These are phyloP conservation scores for Probosciger aterrimus DNA, from an alignment of 2,113 vertebrate species.

Conservation along the genomic window DNA sequence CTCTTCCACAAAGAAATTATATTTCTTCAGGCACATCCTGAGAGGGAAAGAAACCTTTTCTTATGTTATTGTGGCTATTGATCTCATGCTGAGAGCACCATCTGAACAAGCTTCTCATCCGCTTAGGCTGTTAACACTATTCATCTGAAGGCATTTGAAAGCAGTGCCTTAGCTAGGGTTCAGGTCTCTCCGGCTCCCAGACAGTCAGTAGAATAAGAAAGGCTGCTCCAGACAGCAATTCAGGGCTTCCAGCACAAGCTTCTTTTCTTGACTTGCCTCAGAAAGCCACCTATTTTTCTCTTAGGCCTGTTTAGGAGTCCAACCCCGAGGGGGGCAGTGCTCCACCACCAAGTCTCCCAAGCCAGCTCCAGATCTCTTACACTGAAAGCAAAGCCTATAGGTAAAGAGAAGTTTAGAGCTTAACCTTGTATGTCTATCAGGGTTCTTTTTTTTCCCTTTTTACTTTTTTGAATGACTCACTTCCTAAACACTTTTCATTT, in stretches of 20 bases:
- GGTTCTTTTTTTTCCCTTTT: not conserved
- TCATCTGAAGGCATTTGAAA: not conserved
- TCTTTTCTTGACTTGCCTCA: not conserved
- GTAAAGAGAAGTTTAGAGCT: not conserved
- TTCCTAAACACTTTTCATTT: not conserved
- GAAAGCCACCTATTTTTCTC: not conserved
- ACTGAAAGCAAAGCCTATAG: not conserved
- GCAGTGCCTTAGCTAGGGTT: not conserved
- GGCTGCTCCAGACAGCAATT: not conserved
- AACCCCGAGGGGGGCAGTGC: fast-evolving
- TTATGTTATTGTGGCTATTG: not conserved
- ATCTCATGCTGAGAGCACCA: fast-evolving
- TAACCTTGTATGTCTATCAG: not conserved
- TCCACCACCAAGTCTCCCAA: not conserved
- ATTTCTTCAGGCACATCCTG: not conserved
- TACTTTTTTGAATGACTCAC: not conserved
- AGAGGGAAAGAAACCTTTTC: not conserved
- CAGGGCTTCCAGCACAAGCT: not conserved
- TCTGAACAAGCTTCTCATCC: not conserved
- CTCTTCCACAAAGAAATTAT: not conserved
- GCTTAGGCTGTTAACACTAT: not conserved
- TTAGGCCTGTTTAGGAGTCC: not conserved
- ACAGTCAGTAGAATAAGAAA: not conserved
- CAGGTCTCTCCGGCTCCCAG: not conserved
- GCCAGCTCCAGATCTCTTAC: not conserved